Evolutionary conservation across 2,888 invertebrate genomes (phyloP), one percentile per base, ranked within the genome.

Genomic region (Mimas tiliae): DNA sequence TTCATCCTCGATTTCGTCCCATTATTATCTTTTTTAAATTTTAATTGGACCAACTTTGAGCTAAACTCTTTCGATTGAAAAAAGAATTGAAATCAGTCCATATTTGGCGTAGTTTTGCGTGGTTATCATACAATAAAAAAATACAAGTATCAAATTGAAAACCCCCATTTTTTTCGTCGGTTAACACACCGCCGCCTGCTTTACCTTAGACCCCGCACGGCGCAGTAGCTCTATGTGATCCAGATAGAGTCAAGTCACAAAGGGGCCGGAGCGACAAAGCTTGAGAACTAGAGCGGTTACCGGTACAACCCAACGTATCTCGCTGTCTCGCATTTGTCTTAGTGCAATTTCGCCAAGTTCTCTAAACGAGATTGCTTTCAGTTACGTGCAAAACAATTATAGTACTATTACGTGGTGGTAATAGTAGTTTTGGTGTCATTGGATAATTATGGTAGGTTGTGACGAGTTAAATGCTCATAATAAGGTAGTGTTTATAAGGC

Each of bases 221-320:
- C 55, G 68, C 75, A 67, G 79, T 79, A 82, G 79, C 77, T 78
- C 72, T 80, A 76, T 86, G 82, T 86, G 86, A 85, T 87, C 82
- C 83, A 89, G 85, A 88, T 88, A 86, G 76, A 82, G 83, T 80
- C 83, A 80, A 84, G 81, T 81, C 80, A 84, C 85, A 88, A 86
- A 86, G 84, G 81, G 74, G 73, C 77, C 77, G 73, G 73, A 72
- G 79, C 84, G 84, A 86, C 84, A 83, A 80, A 80, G 86, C 84
- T 74, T 88, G 89, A 81, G 88, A 90, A 86, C 85, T 88, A 77
- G 87, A 86, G 81, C 89, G 85, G 82, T 81, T 82, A 85, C 83
- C 84, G 82, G 81, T 82, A 81, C 82, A 78, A 76, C 76, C 71
- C 76, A 72, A 76, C 69, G 65, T 58, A 70, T 70, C 75, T 72